Base-by-base conservation (phyloP, 2,113 vertebrate genomes). In the Hylia prasina region DNA sequence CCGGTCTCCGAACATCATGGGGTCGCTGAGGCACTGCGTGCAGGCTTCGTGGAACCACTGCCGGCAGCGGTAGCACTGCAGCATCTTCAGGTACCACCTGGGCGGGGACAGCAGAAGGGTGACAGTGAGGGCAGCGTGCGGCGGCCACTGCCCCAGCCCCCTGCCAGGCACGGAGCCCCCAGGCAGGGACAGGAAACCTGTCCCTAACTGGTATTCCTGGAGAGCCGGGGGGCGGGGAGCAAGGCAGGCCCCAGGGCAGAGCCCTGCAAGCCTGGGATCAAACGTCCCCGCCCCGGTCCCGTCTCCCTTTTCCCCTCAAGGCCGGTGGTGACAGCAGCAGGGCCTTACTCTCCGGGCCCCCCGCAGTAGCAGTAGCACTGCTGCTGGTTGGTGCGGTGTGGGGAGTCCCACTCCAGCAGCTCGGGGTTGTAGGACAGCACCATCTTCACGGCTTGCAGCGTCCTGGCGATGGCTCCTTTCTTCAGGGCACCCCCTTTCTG, bases 1-100 rank as follows among this genome's bases (percentile, higher is more conserved):
- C 99, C 99, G 97, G 97, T 99, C 99, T 78, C 99, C 99, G 1
- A 99, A 99, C 98, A 99, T 98, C 99, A 99, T 99, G 94, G 99
- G 97, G 73, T 99, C 99, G 3, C 98, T 99, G 82, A 99, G 98
- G 97, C 99, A 99, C 97, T 99, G 99, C 7, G 98, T 99, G 50
- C 99, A 99, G n/a, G 99, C 99, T 85, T 99, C 99, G 1, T 99
- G 99, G 96, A 99, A 99, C 99, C 99, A 99, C 97, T 99, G 99
- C 69, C 98, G 97, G 96, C 99, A 99, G 56, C 97, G 97, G 95
- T 98, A 98, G 77, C 99, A 99, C 95, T 99, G 99, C 94, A 99
- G 97, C 99, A 99, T 99, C 98, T 99, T 99, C 95, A 99, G 98
- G 96, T 99, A 99, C 99, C 99, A 99, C 92, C 99, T 99, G 90